Base-by-base conservation (phyloP, 2,797 vertebrate genomes). In the Syndactyla subalaris region DNA sequence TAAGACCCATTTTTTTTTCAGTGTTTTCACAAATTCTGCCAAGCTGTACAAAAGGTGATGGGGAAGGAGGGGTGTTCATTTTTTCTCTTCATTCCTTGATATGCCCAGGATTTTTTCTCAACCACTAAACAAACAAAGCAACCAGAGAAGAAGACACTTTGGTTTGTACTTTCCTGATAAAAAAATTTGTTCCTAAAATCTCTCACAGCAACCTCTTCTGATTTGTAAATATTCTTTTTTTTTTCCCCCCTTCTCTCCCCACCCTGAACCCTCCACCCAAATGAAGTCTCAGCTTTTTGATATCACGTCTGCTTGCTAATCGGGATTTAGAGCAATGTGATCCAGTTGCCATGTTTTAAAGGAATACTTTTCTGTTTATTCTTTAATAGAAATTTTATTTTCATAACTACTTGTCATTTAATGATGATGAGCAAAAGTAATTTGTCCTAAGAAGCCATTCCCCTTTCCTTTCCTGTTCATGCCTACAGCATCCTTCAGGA, bases 11-110 rank as follows among this genome's bases (percentile, higher is more conserved):
- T 41, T 74, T 85, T 92, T 92, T 84, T 92, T 61, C 51, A 51
- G 59, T 85, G 67, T 93, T 95, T 95, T 96, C 68, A 62, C 59
- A 49, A 85, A 89, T 77, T 82, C 41, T 92, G 80, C 89, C 95
- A 92, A 92, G 41, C 54, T 85, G 46, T 93, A 54, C 36, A 77
- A 82, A 94, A 90, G 77, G 61, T 90, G 14, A 19, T 32, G 61
- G 29, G 30, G 75, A 39, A 67, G 85, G 72, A 86, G 51, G 46
- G 27, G 20, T 75, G 65, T 61, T 67, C 12, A 20, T 18, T 18
- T 75, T 70, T 76, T 77, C 88, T 71, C 24, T 59, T 87, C 74
- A 39, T 83, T 83, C 30, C 26, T 63, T 85, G 41, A 32, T 85
- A 71, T 71, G 12, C 20, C 39, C 38, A 23, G 15, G 6, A n/a